A percentile compares a stretch with the other conserved stretches of the same genome.
These are phyloP conservation scores for Aegotheles bennettii DNA, from an alignment of 2,113 vertebrate genomes.

Conservation along the genomic window DNA sequence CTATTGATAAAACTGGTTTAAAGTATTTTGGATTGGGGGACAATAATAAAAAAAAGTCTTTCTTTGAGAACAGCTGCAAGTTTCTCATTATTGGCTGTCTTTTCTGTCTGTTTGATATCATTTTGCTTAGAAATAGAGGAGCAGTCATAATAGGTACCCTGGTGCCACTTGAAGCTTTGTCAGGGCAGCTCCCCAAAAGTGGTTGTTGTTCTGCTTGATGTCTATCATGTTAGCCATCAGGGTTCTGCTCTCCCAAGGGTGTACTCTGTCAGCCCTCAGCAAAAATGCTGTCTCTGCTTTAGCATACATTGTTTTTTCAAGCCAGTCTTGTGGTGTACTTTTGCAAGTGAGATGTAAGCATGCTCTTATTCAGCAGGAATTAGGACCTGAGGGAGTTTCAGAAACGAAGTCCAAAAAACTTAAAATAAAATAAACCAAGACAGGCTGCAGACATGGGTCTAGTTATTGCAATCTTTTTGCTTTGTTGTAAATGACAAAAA, in stretches of 20 bases:
- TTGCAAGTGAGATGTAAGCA: background rate
- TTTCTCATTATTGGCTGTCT: constrained; percentile 64
- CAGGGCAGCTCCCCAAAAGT: constrained; percentile 43
- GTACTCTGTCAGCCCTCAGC: background rate
- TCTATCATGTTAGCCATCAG: background rate
- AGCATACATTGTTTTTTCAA: background rate
- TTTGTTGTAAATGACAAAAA: background rate
- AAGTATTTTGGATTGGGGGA: constrained; percentile 73
- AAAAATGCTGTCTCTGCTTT: background rate
- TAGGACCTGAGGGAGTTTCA: background rate
- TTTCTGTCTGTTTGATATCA: constrained; percentile 57
- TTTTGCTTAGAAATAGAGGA: constrained; percentile 62
- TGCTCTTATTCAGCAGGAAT: background rate
- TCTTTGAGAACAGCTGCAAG: constrained; percentile 67
- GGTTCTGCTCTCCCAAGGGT: background rate
- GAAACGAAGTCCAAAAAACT: background rate
- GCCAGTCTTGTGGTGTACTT: background rate
- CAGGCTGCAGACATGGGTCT: background rate
- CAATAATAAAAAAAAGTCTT: constrained; percentile 51
- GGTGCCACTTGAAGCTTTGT: constrained; percentile 59
- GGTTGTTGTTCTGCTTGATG: constrained; percentile 12
- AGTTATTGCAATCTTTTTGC: background rate
- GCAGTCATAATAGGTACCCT: constrained; percentile 50
- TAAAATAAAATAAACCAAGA: background rate
- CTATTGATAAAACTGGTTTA: constrained; percentile 74